Conservation (phyloP, 2,888 invertebrate species). For the Thereva unica region DNA sequence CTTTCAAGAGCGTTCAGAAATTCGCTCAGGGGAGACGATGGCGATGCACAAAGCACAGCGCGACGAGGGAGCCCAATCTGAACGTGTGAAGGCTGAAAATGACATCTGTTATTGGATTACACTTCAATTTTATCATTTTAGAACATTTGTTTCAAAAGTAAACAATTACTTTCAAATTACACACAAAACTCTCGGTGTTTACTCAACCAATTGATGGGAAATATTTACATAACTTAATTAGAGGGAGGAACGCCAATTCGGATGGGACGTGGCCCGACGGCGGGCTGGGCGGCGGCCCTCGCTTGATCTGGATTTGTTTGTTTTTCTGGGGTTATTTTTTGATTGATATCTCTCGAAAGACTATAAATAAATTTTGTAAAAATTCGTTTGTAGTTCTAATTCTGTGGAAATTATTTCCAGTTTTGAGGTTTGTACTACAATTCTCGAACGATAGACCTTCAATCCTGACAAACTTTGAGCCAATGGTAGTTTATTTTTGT, state of each 20-base stretch:
- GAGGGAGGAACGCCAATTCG: not conserved
- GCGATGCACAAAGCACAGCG: not conserved
- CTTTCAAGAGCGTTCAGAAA: conserved; percentile 1
- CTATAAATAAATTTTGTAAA: too few species aligned
- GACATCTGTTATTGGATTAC: conserved; percentile 43
- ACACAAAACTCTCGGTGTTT: conserved; percentile 37
- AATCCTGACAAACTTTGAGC: too few species aligned
- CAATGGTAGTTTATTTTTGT: too few species aligned
- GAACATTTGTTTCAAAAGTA: conserved; percentile 42
- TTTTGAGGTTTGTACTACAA: too few species aligned
- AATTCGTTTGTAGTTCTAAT: too few species aligned
- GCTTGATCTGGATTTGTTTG: too few species aligned
- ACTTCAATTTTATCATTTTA: conserved; percentile 42
- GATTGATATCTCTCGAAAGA: too few species aligned
- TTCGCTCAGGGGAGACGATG: not conserved
- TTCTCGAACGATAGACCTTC: too few species aligned
- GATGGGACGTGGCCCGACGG: too few species aligned
- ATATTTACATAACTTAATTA: conserved; percentile 43
- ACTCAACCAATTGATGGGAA: conserved; percentile 41
- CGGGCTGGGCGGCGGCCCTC: too few species aligned
- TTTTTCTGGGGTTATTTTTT: too few species aligned
- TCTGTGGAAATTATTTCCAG: too few species aligned
- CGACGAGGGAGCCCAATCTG: not conserved
- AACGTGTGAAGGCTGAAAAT: conserved; percentile 39
- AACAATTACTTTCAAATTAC: conserved; percentile 42